These are phyloP conservation scores for Oxygymnocypris stewartii DNA, from an alignment of 2,113 vertebrate genomes.

Conservation along the genomic window DNA sequence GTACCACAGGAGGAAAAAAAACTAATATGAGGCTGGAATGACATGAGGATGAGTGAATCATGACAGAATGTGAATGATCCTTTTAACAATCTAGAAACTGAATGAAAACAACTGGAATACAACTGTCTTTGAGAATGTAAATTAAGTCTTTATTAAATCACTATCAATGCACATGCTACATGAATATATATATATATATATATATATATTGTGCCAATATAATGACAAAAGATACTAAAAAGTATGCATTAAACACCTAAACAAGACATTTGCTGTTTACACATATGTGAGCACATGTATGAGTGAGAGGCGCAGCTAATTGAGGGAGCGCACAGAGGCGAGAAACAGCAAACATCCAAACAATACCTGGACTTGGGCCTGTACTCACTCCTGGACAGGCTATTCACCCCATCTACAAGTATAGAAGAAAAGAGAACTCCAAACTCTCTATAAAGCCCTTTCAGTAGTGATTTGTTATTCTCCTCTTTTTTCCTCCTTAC, in stretches of 20 bases:
- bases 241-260: neutral
- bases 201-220: too few species aligned
- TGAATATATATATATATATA: neutral
- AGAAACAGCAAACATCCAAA: slow-evolving; percentile 40
- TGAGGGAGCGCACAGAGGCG: neutral
- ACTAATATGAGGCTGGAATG: too few species aligned
- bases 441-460: slow-evolving; percentile 73
- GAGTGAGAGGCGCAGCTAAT: slow-evolving; percentile 29
- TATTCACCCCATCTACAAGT: slow-evolving; percentile 73
- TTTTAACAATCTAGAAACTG: too few species aligned
- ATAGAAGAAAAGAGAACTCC: slow-evolving; percentile 74
- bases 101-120: too few species aligned
- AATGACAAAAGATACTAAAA: neutral
- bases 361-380: slow-evolving; percentile 55
- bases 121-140: too few species aligned
- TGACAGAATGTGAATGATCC: too few species aligned
- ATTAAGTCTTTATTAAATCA: neutral
- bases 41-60: too few species aligned
- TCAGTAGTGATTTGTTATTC: slow-evolving; percentile 70
- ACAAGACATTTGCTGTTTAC: neutral
- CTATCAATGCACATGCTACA: neutral
- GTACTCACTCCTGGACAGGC: slow-evolving; percentile 65
- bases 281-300: slow-evolving; percentile 23
- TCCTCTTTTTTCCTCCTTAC: slow-evolving; percentile 33
- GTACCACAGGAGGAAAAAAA: neutral